phyloP scores from a whole-genome alignment of 2,797 vertebrate genomes.

The Sebastes goodei region DNA sequence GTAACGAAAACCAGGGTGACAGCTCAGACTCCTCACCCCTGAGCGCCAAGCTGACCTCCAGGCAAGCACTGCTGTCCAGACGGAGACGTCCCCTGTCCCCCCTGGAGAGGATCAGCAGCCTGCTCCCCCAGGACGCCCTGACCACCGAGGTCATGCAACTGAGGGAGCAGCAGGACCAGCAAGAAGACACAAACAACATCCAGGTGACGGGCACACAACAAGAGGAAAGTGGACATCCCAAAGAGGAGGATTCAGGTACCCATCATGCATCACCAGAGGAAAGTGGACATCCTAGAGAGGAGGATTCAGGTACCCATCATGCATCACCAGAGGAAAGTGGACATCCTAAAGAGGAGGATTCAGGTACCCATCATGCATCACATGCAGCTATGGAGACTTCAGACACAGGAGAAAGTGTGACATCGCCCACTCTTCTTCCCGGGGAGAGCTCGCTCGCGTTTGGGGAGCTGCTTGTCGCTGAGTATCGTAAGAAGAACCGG shows the following conservation, averaged over 20 bases:
- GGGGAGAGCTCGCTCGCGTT: conserved; percentile 71
- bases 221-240: too few relatives aligned
- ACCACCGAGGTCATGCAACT: conserved; percentile 79
- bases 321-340: too few relatives aligned
- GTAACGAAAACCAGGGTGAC: conserved; percentile 33
- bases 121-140: conserved; percentile 78
- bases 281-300: too few relatives aligned
- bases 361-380: too few relatives aligned
- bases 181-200: background rate
- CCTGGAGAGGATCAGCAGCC: conserved; percentile 82
- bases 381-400: background rate
- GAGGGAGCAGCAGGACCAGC: conserved; percentile 46
- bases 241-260: background rate
- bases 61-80: conserved; percentile 16
- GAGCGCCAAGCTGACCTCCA: background rate
- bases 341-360: too few relatives aligned
- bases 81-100: conserved; percentile 80
- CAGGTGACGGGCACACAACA: background rate
- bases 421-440: conserved; percentile 25
- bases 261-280: too few relatives aligned
- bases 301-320: too few relatives aligned
- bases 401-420: background rate
- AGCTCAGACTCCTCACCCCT: background rate
- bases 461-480: conserved; percentile 86
- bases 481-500: conserved; percentile 66